These are phyloP conservation scores for Rhabdornis inornatus DNA, from an alignment of 2,113 vertebrate genomes.

Conservation along the genomic window DNA sequence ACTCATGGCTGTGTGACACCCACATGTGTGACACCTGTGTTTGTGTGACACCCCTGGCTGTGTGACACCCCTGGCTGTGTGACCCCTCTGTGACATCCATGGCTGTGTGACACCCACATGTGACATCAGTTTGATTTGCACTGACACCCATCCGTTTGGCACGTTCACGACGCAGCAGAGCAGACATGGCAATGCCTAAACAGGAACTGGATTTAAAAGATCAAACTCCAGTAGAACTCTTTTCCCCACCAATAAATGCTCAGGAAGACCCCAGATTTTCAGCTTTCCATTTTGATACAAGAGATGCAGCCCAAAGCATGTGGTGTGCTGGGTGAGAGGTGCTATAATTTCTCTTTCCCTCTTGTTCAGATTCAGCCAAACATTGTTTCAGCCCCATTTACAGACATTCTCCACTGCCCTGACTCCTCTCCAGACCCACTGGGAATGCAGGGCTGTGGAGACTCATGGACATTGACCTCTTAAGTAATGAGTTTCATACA, in stretches of 20 bases:
- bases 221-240: background rate
- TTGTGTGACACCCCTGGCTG: too few species aligned
- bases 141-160: background rate
- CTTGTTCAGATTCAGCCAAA: background rate
- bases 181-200: background rate
- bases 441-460: background rate
- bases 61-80: background rate
- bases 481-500: background rate
- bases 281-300: background rate
- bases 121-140: accelerated
- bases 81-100: background rate
- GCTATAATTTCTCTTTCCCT: background rate
- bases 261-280: background rate
- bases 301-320: background rate
- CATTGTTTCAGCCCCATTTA: background rate
- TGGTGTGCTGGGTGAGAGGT: background rate
- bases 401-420: background rate
- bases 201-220: background rate
- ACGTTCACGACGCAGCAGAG: accelerated
- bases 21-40: too few species aligned
- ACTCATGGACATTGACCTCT: background rate
- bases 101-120: accelerated
- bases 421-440: background rate
- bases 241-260: background rate
- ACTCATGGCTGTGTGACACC: too few species aligned